Base-by-base conservation (phyloP, 2,113 vertebrate genomes). In the Halcyon senegalensis region DNA sequence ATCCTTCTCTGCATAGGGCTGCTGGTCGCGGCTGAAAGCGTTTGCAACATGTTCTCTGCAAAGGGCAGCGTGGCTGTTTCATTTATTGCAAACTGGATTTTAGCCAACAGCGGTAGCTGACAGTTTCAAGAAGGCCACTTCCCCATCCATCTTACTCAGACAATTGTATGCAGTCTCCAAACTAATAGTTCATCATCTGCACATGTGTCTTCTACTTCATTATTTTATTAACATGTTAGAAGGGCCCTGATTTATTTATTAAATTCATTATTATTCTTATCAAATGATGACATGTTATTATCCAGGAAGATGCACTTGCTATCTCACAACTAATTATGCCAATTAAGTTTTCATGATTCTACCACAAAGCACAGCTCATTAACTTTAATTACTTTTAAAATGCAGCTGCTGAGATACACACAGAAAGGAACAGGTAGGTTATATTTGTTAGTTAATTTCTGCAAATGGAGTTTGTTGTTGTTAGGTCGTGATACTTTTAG, bases 361-460 rank as follows among this genome's bases (percentile, higher is more conserved):
- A 97, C 94, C 94, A 97, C 96, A 97, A 98, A 97, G 67, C 91
- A 91, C 83, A 97, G 94, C 78, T 97, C 93, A 92, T 97, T 98
- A 97, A 97, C 95, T 96, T 96, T 96, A 97, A 98, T 98, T 97
- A 94, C 95, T 96, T 97, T 96, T 94, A 81, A 98, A 97, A 96
- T 96, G 87, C 90, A 94, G 89, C 96, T 97, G 94, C 92, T 97
- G 74, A 93, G 72, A 87, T 86, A 69, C 88, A 97, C 85, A 93
- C 2, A 67, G 84, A 97, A 95, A 95, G 84, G 94, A 96, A 92
- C 83, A 97, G 92, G 91, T 98, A 96, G 81, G 68, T 90, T 95
- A 87, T 94, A 92, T 70, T 77, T 94, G 74, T 96, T 96, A 91
- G 92, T 80, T 97, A 94, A 92, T 84, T 88, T 81, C 82, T 93